Evolutionary conservation across 2,113 vertebrate genomes (phyloP), one percentile per base, ranked within the genome.

Genomic region (Xenopus laevis): DNA sequence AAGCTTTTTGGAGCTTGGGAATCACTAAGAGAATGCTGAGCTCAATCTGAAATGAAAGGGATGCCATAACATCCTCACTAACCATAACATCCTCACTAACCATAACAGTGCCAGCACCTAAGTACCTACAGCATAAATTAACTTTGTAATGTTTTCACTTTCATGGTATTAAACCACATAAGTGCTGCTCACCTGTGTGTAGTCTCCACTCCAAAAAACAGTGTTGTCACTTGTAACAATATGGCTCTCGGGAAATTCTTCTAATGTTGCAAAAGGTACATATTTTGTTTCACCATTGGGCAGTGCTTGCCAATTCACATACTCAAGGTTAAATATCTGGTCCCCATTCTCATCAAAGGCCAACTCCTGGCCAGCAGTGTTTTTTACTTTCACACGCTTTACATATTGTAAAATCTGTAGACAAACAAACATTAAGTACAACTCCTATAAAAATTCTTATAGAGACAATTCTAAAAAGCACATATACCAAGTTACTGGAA

Each of bases 251-350:
- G 47, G n/a, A 9, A 44, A 80, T 0, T 84, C 86, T n/a, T 83
- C 79, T 59, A 89, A 79, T 16, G 59, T 78, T 7, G 89, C 88
- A 4, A 89, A 80, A 6, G 79, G 63, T 23, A 81, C 81, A 16
- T 86, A 82, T 27, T 78, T 65, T 0, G 85, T 63, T 12, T 53
- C 44, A 8, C 87, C 88, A 7, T 80, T 71, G 9, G 79, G 66
- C 10, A 67, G 79, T 2, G 45, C 79, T 73, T 88, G 87, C 88
- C 89, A 91, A 74, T 91, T 92, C 30, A 72, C 4, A 33, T 65
- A 45, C 15, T 72, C 61, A 20, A 72, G 50, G 18, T 45, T 30
- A 50, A 13, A 65, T 45, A 44, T 65, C 33, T 7, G 64, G 20
- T 72, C 60, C n/a, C 71, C 62, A 17, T 57, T 72, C 9, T 30